phyloP scores from a whole-genome alignment of 2,888 invertebrate species.

The Phania funesta region DNA sequence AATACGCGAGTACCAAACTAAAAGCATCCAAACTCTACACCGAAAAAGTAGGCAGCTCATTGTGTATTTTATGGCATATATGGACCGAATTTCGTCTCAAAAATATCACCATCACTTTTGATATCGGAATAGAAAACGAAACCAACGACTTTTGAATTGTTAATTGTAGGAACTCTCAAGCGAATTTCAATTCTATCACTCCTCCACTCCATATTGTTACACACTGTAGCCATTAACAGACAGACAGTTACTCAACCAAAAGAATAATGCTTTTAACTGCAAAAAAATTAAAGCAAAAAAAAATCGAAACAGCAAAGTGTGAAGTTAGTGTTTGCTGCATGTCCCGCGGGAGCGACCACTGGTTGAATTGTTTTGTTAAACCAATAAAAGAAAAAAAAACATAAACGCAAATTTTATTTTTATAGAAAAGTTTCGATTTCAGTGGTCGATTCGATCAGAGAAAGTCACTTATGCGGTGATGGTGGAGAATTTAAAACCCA shows the following conservation, averaged over 20 bases:
- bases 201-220: background rate
- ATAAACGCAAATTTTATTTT: conserved; percentile 54
- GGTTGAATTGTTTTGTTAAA: conserved; percentile 70
- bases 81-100: too few species aligned
- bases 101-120: too few species aligned
- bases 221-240: background rate
- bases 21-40: too few species aligned
- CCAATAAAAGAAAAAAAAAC: conserved; percentile 61
- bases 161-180: too few species aligned
- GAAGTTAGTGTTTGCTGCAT: conserved; percentile 66
- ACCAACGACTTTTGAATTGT: too few species aligned
- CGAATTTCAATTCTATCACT: background rate
- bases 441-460: conserved; percentile 53
- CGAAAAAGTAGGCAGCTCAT: too few species aligned
- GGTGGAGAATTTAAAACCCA: conserved; percentile 34
- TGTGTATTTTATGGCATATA: too few species aligned
- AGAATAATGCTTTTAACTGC: conserved; percentile 48
- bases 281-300: conserved; percentile 15
- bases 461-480: conserved; percentile 55
- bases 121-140: too few species aligned
- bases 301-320: conserved; percentile 56
- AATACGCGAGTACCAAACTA: too few species aligned
- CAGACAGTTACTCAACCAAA: background rate
- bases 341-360: conserved; percentile 68
- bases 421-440: conserved; percentile 70